Evolutionary conservation across 2,113 vertebrate species (phyloP).

Genomic region (Daubentonia madagascariensis): DNA sequence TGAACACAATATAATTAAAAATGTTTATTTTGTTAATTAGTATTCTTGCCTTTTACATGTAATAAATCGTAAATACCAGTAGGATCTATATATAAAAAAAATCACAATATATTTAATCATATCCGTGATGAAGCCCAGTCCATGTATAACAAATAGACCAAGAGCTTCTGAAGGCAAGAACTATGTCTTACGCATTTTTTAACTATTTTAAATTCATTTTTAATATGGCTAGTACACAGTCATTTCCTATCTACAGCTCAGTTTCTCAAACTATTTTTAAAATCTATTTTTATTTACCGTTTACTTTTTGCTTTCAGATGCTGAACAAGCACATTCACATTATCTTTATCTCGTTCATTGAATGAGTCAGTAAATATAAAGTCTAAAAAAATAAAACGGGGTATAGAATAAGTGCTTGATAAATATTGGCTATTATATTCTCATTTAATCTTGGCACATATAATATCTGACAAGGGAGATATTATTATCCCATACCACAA

Average conservation of each 20-base stretch:
- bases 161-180: not conserved
- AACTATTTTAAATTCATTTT: not conserved
- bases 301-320: not conserved
- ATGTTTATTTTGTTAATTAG: constrained; percentile 42
- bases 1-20: constrained; percentile 24
- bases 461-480: not conserved
- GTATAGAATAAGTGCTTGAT: not conserved
- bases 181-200: not conserved
- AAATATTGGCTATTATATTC: not conserved
- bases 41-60: constrained; percentile 19
- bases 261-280: not conserved
- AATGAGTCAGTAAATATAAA: not conserved
- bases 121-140: not conserved
- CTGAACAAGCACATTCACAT: not conserved
- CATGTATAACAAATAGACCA: not conserved
- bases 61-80: not conserved
- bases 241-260: not conserved
- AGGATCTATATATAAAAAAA: not conserved
- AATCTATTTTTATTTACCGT: not conserved
- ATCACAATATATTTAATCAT: not conserved
- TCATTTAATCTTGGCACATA: not conserved
- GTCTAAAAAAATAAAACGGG: not conserved
- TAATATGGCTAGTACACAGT: not conserved
- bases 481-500: not conserved
- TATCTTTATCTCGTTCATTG: not conserved